phyloP scores from a whole-genome alignment of 2,113 vertebrate genomes.

The Tursiops truncatus region DNA sequence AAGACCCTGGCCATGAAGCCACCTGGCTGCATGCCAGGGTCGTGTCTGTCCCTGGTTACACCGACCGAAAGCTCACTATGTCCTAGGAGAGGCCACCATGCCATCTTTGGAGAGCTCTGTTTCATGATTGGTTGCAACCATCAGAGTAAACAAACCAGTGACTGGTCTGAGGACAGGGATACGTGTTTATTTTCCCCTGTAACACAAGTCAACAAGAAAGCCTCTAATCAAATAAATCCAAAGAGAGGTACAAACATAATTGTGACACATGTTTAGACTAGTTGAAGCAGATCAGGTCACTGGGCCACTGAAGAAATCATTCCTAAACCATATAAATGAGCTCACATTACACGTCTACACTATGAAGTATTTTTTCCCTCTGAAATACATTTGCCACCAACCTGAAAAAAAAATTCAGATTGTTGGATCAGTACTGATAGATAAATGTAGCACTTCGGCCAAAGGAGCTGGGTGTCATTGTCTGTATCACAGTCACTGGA shows the following conservation, averaged over 20 bases:
- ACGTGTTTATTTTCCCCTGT: constrained; percentile 18
- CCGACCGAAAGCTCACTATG: neutral
- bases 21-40: neutral
- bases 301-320: neutral
- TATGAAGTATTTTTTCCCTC: neutral
- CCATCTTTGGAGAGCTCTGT: neutral
- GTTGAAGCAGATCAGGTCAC: neutral
- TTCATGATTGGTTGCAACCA: neutral
- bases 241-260: neutral
- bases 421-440: neutral
- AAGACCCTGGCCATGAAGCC: neutral
- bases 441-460: neutral
- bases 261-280: neutral
- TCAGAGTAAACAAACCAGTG: neutral
- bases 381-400: neutral
- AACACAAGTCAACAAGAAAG: constrained; percentile 44
- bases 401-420: neutral
- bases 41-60: neutral
- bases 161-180: neutral
- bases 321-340: neutral
- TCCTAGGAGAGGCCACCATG: neutral
- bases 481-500: neutral
- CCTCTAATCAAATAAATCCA: neutral
- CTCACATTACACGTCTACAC: neutral
- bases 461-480: neutral